Base-by-base conservation (phyloP, 2,888 invertebrate species). In the Notocelia uddmanniana region DNA sequence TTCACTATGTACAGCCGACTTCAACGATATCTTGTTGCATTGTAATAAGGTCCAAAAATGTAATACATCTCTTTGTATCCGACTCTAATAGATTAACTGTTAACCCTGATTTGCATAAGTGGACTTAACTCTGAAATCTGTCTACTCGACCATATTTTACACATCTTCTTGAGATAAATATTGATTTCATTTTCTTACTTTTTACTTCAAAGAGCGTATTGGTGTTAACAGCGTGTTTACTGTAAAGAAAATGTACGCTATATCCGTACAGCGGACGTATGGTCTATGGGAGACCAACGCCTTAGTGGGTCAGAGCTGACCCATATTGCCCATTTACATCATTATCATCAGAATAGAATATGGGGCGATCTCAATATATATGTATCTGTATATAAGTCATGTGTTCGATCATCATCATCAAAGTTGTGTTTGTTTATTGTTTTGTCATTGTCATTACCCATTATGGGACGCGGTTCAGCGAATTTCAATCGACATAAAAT, bases 341-440 rank as follows among this genome's bases (percentile, higher is more conserved):
- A 78, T 74, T 71, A 70, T 63, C 62, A 77, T 74, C 69, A 73
- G 73, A 80, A 75, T 80, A 83, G 8, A 87, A 84, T 85, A 85
- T 84, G 85, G 84, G 89, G 90, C 90, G 92, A 93, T 93, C 92
- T 93, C 92, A 92, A 83, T 89, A 85, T 78, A 80, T 82, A 85
- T 85, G 82, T 84, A 81, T 83, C 81, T 81, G 81, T 86, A 82
- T 88, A 82, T 90, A 85, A 87, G 85, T 87, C 82, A 80, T 84
- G 79, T 80, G 80, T 77, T 82, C 79, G 80, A 59, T 74, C 80
- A 81, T 78, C 75, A 59, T 74, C 80, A 81, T 78, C 75, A 78
- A 50, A 79, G 74, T 80, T 78, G 75, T 77, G 74, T 74, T 66
- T 72, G 68, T 72, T 34, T 19, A 26, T 64, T 54, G 34, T 64